Conservation (phyloP, 2,888 invertebrate genomes). For the Stenoptilia bipunctidactyla region DNA sequence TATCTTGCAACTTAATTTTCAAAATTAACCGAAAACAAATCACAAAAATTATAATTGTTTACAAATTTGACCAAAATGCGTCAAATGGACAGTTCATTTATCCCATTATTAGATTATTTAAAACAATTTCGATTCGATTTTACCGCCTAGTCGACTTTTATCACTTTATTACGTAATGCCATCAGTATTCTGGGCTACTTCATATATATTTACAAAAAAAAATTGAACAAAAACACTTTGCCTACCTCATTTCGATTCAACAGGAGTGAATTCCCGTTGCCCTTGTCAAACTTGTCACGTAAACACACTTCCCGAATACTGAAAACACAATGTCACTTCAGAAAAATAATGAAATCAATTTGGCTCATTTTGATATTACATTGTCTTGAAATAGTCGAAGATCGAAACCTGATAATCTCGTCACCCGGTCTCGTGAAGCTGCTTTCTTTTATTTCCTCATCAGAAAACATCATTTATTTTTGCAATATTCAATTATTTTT, state of each 20-base stretch:
- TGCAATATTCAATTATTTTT: constrained; percentile 60
- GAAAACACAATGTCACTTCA: constrained; percentile 23
- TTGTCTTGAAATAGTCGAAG: constrained; percentile 26
- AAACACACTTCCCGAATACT: constrained; percentile 58
- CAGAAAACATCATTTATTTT: constrained; percentile 64
- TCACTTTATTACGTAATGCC: no score
- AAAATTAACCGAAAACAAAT: no score
- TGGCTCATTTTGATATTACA: constrained; percentile 30
- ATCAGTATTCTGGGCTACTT: no score
- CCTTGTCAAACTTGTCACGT: constrained; percentile 51
- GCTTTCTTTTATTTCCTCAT: constrained; percentile 62
- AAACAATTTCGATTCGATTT: no score
- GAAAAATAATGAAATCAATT: constrained; percentile 31
- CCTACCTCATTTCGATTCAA: constrained; percentile 43
- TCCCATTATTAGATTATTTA: no score
- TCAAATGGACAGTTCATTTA: no score
- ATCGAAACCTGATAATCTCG: constrained; percentile 58
- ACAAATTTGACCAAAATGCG: no score
- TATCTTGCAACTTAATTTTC: no score
- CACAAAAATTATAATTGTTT: no score
- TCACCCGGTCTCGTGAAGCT: constrained; percentile 51
- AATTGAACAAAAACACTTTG: no score
- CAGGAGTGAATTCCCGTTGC: constrained; percentile 28
- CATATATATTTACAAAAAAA: no score
- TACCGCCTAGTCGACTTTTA: no score